Percentiles rank a stretch among this genome's conserved stretches.
phyloP scores from a whole-genome alignment of 2,888 invertebrate species.

The Hypomecis atomaria region DNA sequence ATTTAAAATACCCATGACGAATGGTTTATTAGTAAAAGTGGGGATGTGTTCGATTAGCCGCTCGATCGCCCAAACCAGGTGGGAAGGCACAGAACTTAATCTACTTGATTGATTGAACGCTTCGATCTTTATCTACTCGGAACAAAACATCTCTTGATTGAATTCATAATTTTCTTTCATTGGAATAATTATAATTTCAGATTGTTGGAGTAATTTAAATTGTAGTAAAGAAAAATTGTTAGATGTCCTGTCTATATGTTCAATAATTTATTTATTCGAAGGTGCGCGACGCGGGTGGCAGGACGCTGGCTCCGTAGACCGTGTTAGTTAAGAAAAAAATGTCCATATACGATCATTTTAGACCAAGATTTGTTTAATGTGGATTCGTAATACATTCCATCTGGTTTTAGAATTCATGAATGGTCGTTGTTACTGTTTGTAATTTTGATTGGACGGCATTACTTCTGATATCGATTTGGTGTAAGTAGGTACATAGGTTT shows the following conservation, averaged over 20 bases:
- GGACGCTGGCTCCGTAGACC: conserved; percentile 8
- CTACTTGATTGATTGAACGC: conserved; percentile 63
- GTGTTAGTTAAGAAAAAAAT: conserved; percentile 35
- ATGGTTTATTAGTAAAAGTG: conserved; percentile 41
- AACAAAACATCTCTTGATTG: conserved; percentile 61
- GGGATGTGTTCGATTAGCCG: conserved; percentile 57
- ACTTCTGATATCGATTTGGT: conserved; percentile 60
- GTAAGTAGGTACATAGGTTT: conserved; percentile 49
- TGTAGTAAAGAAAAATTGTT: conserved; percentile 36
- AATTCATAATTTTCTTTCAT: conserved; percentile 61
- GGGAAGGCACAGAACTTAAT: conserved; percentile 49
- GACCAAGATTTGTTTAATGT: conserved; percentile 34
- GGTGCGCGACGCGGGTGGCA: conserved; percentile 43
- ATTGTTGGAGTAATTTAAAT: conserved; percentile 36
- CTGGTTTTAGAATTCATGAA: conserved; percentile 34
- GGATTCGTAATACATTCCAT: conserved; percentile 35
- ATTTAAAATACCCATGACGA: conserved; percentile 44
- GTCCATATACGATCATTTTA: conserved; percentile 29
- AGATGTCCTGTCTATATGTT: conserved; percentile 37
- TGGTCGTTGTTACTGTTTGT: conserved; percentile 50
- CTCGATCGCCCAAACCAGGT: conserved; percentile 59
- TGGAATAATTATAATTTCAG: conserved; percentile 48
- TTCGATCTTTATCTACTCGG: conserved; percentile 59
- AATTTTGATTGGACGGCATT: conserved; percentile 62
- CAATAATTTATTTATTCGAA: conserved; percentile 38